phyloP scores from a whole-genome alignment of 2,888 invertebrate genomes.

The Atherix ibis region DNA sequence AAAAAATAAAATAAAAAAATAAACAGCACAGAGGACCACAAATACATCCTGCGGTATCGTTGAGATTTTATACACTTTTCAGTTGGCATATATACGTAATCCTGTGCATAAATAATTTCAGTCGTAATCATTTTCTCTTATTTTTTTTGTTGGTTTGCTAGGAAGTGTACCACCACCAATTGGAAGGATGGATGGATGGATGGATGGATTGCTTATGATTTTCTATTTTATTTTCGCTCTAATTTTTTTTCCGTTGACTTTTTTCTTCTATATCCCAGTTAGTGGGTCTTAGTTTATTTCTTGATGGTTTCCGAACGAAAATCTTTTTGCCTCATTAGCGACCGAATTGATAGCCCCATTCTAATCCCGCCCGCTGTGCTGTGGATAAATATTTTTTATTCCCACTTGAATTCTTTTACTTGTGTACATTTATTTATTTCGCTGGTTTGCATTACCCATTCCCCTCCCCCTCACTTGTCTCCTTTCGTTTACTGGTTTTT shows the following conservation, averaged over 20 bases:
- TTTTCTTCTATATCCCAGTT: not conserved
- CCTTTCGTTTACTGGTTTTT: too few relatives aligned
- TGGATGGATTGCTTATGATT: too few relatives aligned
- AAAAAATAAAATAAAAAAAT: too few relatives aligned
- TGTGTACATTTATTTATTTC: constrained; percentile 3
- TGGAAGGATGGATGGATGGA: too few relatives aligned
- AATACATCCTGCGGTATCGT: not conserved
- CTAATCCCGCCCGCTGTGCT: constrained; percentile 3
- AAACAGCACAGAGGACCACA: too few relatives aligned
- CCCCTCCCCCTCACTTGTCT: too few relatives aligned
- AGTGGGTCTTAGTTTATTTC: constrained; percentile 8
- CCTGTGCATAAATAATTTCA: constrained; percentile 7
- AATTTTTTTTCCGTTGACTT: not conserved
- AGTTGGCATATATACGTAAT: too few relatives aligned
- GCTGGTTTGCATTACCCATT: constrained; percentile 5
- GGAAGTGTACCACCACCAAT: too few relatives aligned
- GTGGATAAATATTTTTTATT: constrained; percentile 6
- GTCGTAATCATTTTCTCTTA: constrained; percentile 4
- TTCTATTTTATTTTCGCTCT: too few relatives aligned
- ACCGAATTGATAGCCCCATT: constrained; percentile 11
- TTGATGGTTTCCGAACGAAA: constrained; percentile 11
- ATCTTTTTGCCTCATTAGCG: constrained; percentile 14
- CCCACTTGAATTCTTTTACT: too few relatives aligned
- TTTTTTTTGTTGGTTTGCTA: not conserved
- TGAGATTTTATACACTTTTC: not conserved